A percentile compares a stretch with the other conserved stretches of the same genome.
Evolutionary conservation across 2,888 invertebrate species (phyloP).

Genomic region (Sylvicola fuscatus): DNA sequence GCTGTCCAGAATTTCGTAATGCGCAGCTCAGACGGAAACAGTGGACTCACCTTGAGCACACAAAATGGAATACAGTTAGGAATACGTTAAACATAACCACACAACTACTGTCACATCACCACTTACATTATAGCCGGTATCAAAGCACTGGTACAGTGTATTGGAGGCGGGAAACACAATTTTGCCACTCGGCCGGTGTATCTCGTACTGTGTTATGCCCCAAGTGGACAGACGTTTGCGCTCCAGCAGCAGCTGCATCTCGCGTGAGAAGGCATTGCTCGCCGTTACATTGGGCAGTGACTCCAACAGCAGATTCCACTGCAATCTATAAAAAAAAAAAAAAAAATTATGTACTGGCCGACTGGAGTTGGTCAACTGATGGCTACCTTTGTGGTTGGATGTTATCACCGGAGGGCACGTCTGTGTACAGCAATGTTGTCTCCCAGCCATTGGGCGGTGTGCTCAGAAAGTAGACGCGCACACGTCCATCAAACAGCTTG

Average conservation of each 20-base stretch:
- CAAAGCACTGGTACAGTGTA: slow-evolving; percentile 67
- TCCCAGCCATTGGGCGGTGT: slow-evolving; percentile 78
- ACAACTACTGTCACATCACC: background rate
- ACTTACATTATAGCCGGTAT: slow-evolving; percentile 46
- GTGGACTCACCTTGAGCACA: slow-evolving; percentile 30
- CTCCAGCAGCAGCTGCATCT: slow-evolving; percentile 82
- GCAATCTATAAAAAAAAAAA: slow-evolving; percentile 29
- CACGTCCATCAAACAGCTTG: slow-evolving; percentile 54
- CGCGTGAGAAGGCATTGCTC: slow-evolving; percentile 45
- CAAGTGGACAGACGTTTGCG: slow-evolving; percentile 77
- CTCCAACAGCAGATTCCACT: slow-evolving; percentile 69
- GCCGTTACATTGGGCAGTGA: slow-evolving; percentile 46
- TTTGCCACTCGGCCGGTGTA: slow-evolving; percentile 59
- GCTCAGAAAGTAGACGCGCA: slow-evolving; percentile 74
- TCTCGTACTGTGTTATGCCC: slow-evolving; percentile 87
- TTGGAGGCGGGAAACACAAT: slow-evolving; percentile 83
- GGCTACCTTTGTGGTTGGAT: slow-evolving; percentile 9
- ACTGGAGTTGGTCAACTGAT: background rate
- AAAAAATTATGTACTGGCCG: background rate
- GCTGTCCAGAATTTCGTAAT: slow-evolving; percentile 45
- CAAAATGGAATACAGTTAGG: slow-evolving; percentile 10
- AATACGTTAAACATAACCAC: slow-evolving; percentile 1
- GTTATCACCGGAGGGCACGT: slow-evolving; percentile 42
- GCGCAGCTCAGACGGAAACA: slow-evolving; percentile 44
- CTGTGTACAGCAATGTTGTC: slow-evolving; percentile 69